Base-by-base conservation (phyloP, 2,888 invertebrate species). In the Sphecodes monilicornis region DNA sequence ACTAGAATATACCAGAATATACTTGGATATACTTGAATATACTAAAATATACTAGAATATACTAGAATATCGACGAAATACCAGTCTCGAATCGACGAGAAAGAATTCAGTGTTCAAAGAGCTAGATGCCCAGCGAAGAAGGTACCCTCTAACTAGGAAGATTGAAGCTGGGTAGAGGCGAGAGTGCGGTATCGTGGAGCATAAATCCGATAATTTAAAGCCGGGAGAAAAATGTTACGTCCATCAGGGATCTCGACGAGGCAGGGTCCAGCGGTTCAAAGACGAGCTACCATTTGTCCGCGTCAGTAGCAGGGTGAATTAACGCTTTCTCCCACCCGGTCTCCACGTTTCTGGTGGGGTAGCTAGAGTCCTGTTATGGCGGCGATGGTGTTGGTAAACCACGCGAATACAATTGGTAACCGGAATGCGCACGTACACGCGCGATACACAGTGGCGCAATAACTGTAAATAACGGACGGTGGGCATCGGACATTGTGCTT, bases 381-480 rank as follows among this genome's bases (percentile, higher is more conserved):
- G 29, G 10, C 5, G 32, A 8, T 18, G 36, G 32, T 29, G 8
- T 43, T 29, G 22, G n/a, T 8, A 18, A 4, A n/a, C 54, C 68
- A 39, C 22, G 41, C 77, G 80, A 71, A 54, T 68, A 26, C 39
- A 78, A 78, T 50, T 54, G 16, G 41, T 16, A 50, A 46, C 22
- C 26, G 39, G 64, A 78, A 78, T 39, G 70, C 41, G 57, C n/a
- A n/a, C 22, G 50, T 32, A 64, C 66, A 66, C 80, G 36, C 73
- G 26, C 72, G 69, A 43, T 41, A n/a, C 68, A 22, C 60, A 8
- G 41, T 70, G 88, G 88, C 60, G 68, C 68, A 90, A 86, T 86
- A 79, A 86, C 76, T 80, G 89, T 88, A 90, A 90, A 91, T 90
- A 86, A 88, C 76, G 86, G 82, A 83, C 79, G 85, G 76, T n/a